phyloP scores from a whole-genome alignment of 2,113 vertebrate species.

The Ondatra zibethicus region DNA sequence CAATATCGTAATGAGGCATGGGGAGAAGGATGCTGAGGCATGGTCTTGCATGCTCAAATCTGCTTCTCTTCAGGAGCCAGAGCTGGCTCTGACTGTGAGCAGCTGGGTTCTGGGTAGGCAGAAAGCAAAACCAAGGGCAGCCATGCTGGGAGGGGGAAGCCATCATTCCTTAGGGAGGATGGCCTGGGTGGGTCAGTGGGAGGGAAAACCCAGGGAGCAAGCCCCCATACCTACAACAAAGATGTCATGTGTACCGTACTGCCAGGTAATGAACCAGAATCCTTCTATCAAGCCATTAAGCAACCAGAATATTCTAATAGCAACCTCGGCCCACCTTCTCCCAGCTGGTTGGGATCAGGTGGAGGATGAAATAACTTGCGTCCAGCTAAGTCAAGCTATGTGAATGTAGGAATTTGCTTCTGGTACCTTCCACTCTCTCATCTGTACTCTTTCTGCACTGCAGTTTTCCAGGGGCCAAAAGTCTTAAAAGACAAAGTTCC shows the following conservation, averaged over 20 bases:
- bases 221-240: background rate
- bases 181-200: background rate
- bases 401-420: background rate
- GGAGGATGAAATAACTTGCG: background rate
- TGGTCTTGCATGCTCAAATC: constrained; percentile 80
- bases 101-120: constrained; percentile 57
- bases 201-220: background rate
- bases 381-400: background rate
- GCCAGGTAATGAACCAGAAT: background rate
- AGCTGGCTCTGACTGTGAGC: constrained; percentile 66
- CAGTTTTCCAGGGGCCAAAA: background rate
- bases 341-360: background rate
- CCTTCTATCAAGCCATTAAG: background rate
- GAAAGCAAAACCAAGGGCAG: background rate
- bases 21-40: constrained; percentile 71
- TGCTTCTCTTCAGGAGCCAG: constrained; percentile 26
- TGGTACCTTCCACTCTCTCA: background rate
- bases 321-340: background rate
- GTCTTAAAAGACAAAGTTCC: background rate
- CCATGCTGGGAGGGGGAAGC: background rate
- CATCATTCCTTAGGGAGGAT: background rate
- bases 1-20: constrained; percentile 86
- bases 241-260: fast-evolving
- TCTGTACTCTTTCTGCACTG: too few relatives aligned
- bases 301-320: background rate